phyloP scores from a whole-genome alignment of 1,140 invertebrate genomes.

The Drosophila willistoni region DNA sequence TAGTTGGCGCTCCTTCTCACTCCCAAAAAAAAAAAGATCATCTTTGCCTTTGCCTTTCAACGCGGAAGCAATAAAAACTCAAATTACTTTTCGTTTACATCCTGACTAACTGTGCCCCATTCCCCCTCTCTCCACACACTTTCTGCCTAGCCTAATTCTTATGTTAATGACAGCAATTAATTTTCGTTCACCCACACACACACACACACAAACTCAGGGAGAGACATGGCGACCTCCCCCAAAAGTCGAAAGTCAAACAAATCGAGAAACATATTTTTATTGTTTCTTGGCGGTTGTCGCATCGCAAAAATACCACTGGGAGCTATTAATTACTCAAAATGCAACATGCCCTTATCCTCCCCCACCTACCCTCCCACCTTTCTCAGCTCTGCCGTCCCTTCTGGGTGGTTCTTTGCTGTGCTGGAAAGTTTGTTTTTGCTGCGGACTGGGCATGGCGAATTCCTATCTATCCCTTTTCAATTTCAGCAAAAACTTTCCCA shows the following conservation, averaged over 20 bases:
- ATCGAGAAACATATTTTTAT: conserved; percentile 78
- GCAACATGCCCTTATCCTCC: conserved; percentile 9
- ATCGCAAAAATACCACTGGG: conserved; percentile 71
- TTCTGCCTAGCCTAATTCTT: conserved; percentile 33
- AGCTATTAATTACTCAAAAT: conserved; percentile 77
- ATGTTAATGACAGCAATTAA: conserved; percentile 79
- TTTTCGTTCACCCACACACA: conserved; percentile 52
- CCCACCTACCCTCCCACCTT: not conserved
- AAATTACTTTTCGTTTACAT: conserved; percentile 80
- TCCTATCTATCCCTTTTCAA: conserved; percentile 71
- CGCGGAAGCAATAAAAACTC: conserved; percentile 80
- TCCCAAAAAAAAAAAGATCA: conserved; percentile 36
- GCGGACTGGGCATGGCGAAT: conserved; percentile 44
- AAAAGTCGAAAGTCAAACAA: conserved; percentile 63
- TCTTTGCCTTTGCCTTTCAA: conserved; percentile 58
- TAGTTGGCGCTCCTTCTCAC: conserved; percentile 36
- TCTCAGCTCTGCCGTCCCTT: not conserved
- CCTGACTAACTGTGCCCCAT: conserved; percentile 41
- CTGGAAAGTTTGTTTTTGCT: conserved; percentile 6
- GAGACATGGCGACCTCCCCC: conserved; percentile 18
- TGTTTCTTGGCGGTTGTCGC: conserved; percentile 34
- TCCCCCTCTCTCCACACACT: conserved; percentile 17
- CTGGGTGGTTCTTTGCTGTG: not conserved
- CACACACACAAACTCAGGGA: conserved; percentile 28
- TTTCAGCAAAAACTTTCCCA: conserved; percentile 43